These are phyloP conservation scores for Drosophila koepferae DNA, from an alignment of 2,888 invertebrate genomes.

Conservation along the genomic window DNA sequence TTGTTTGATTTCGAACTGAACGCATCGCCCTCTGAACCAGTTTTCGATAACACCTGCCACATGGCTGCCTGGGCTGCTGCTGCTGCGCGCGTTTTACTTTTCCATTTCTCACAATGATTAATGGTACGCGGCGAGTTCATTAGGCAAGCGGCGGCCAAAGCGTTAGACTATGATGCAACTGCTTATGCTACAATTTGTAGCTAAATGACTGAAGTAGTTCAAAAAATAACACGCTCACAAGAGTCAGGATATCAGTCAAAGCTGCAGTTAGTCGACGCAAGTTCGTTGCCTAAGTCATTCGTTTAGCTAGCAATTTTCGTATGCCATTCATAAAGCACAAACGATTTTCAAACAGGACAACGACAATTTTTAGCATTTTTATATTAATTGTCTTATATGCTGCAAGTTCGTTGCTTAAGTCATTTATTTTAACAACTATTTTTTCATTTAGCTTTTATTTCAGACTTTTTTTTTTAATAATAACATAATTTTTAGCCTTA, in stretches of 20 bases:
- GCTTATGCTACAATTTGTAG: background rate
- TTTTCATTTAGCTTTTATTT: background rate
- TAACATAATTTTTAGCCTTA: background rate
- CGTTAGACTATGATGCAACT: conserved; percentile 30
- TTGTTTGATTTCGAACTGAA: conserved; percentile 38
- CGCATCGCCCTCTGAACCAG: conserved; percentile 54
- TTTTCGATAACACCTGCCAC: conserved; percentile 49
- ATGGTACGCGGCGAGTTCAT: conserved; percentile 37
- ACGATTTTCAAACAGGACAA: background rate
- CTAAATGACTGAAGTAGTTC: background rate
- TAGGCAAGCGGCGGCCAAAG: conserved; percentile 19
- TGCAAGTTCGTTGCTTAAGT: background rate
- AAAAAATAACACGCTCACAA: background rate
- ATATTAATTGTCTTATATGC: background rate
- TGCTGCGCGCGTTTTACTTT: conserved; percentile 29
- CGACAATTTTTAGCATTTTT: background rate
- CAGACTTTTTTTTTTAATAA: background rate
- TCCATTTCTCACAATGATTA: conserved; percentile 41
- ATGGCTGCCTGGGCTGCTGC: conserved; percentile 21
- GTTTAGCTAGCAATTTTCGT: conserved; percentile 13
- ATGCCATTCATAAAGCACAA: background rate
- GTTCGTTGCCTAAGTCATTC: conserved; percentile 51
- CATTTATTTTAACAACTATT: background rate
- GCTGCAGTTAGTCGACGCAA: conserved; percentile 1
- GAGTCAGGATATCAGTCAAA: background rate